These are phyloP conservation scores for Chymomyza costata DNA, from an alignment of 1,140 invertebrate genomes.

Conservation along the genomic window DNA sequence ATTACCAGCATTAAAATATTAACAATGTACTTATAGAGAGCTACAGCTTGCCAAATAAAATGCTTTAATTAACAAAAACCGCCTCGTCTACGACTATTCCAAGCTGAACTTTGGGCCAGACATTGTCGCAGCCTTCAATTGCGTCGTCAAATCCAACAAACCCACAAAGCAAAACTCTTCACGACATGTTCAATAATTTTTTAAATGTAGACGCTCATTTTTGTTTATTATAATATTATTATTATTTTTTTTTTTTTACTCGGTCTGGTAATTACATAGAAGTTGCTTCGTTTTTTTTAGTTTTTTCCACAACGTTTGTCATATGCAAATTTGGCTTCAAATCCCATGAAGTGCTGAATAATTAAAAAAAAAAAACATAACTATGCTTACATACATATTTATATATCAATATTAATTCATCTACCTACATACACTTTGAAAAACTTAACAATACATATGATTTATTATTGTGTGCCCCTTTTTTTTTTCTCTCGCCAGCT, in stretches of 20 bases:
- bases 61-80: too few relatives aligned
- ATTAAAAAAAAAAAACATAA: conserved; percentile 43
- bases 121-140: too few relatives aligned
- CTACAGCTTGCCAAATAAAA: too few relatives aligned
- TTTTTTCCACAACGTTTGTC: conserved; percentile 18
- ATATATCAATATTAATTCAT: too few relatives aligned
- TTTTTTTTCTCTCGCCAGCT: conserved; percentile 19
- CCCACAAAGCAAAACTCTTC: conserved; percentile 6
- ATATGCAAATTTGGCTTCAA: conserved; percentile 53
- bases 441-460: conserved; percentile 43
- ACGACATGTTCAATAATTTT: conserved; percentile 19
- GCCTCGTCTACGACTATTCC: conserved; percentile 6
- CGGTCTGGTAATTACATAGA: conserved; percentile 53
- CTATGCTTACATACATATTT: conserved; percentile 40
- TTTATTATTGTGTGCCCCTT: conserved; percentile 50
- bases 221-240: too few relatives aligned
- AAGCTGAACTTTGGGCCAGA: conserved; percentile 5
- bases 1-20: conserved; percentile 41
- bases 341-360: conserved; percentile 43
- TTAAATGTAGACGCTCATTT: conserved; percentile 31
- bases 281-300: conserved; percentile 15
- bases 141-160: neutral
- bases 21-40: conserved; percentile 9
- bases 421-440: conserved; percentile 35
- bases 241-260: conserved; percentile 16